These are phyloP conservation scores for Portevinia maculata DNA, from an alignment of 2,888 invertebrate genomes.

Conservation along the genomic window DNA sequence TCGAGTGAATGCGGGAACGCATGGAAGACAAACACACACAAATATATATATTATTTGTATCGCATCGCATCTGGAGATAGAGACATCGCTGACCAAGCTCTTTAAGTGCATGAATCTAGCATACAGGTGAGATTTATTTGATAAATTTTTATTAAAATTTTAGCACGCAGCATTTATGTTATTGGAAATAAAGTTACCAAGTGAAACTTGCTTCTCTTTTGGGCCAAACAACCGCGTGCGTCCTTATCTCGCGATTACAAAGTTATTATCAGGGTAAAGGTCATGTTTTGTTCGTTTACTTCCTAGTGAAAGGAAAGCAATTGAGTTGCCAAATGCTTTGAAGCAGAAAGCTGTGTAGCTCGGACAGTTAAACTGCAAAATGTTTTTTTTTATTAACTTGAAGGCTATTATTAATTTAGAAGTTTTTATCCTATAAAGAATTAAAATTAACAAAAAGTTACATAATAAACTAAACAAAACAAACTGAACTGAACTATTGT, in stretches of 20 bases:
- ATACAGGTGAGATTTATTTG: slow-evolving; percentile 89
- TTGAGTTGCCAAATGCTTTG: neutral
- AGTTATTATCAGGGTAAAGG: slow-evolving; percentile 28
- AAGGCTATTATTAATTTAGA: no score
- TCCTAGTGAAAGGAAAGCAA: neutral
- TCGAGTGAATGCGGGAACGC: no score
- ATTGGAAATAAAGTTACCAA: neutral
- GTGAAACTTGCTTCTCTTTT: slow-evolving; percentile 23
- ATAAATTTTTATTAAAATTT: neutral
- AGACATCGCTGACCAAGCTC: slow-evolving; percentile 96
- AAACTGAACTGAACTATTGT: no score
- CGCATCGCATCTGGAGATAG: slow-evolving; percentile 92
- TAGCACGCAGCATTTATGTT: neutral
- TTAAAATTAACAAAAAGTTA: no score
- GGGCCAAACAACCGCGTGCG: neutral
- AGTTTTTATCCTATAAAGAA: no score
- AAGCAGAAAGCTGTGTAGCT: no score
- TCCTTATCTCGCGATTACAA: slow-evolving; percentile 30
- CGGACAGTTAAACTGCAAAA: no score
- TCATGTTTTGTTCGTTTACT: neutral
- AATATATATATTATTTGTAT: no score
- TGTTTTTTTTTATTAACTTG: no score
- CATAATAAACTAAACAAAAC: no score
- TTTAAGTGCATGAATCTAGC: slow-evolving; percentile 99
- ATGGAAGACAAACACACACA: no score